These are phyloP conservation scores for Notolepis coatsorum DNA, from an alignment of 2,797 vertebrate species.

Conservation along the genomic window DNA sequence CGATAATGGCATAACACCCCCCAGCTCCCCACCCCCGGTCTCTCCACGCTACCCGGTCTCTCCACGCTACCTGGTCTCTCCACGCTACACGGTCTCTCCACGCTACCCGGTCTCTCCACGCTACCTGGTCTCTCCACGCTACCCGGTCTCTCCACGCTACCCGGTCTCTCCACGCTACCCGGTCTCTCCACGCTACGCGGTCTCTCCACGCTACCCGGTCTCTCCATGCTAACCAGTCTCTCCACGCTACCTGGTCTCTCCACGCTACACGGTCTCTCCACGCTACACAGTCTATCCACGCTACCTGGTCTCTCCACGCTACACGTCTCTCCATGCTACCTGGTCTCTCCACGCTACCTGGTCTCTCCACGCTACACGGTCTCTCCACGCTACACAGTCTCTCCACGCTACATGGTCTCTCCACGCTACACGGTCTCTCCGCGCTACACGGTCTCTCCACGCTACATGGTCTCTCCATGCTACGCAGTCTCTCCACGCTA, in stretches of 20 bases:
- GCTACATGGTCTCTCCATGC: slow-evolving; percentile 10
- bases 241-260: slow-evolving; percentile 15
- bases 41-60: slow-evolving; percentile 14
- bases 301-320: too few species aligned
- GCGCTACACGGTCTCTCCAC: slow-evolving; percentile 15
- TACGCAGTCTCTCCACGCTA: slow-evolving; percentile 15
- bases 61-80: slow-evolving; percentile 1
- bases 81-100: slow-evolving; percentile 20
- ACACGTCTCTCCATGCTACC: slow-evolving; percentile 18
- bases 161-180: slow-evolving; percentile 16
- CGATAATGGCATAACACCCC: slow-evolving; percentile 53
- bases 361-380: slow-evolving; percentile 22
- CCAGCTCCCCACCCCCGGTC: slow-evolving; percentile 23
- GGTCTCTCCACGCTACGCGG: slow-evolving; percentile 19
- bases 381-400: too few species aligned
- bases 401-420: too few species aligned
- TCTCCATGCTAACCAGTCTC: slow-evolving; percentile 11
- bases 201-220: slow-evolving; percentile 24
- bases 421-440: slow-evolving; percentile 22
- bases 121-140: slow-evolving; percentile 18
- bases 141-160: slow-evolving; percentile 15
- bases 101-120: slow-evolving; percentile 11
- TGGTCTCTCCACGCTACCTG: slow-evolving; percentile 15
- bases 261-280: slow-evolving; percentile 13
- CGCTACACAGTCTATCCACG: too few species aligned